Conservation (phyloP, 2,113 vertebrate species). For the Salvator merianae region DNA sequence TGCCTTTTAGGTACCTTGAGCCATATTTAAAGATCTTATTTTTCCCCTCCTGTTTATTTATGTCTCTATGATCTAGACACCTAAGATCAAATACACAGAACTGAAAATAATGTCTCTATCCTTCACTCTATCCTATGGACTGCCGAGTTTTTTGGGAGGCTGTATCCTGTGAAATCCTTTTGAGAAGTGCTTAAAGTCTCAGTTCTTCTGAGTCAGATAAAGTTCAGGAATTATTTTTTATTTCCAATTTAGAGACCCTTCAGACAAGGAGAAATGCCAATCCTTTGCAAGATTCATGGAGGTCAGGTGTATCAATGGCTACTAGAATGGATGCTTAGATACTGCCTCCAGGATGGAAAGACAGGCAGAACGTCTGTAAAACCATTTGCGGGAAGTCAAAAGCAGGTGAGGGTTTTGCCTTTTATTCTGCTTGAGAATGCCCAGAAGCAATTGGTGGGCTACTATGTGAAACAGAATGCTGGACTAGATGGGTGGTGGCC, state of each 20-base stretch:
- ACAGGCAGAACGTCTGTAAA: too few species aligned
- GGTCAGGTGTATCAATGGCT: too few species aligned
- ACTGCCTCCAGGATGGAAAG: too few species aligned
- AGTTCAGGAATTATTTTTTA: background rate
- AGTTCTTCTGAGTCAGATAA: background rate
- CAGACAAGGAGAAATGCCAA: too few species aligned
- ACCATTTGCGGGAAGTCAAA: too few species aligned
- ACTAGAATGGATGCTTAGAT: too few species aligned
- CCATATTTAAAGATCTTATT: constrained; percentile 8
- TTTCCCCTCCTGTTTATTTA: background rate
- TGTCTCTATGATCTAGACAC: constrained; percentile 3
- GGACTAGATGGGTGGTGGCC: too few species aligned
- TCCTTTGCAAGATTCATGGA: too few species aligned
- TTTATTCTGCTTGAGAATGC: too few species aligned
- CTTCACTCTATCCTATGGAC: background rate
- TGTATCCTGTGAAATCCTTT: background rate
- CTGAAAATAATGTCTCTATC: background rate
- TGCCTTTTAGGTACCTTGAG: constrained; percentile 11
- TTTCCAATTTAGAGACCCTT: background rate
- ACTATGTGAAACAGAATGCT: too few species aligned
- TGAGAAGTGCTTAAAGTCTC: background rate
- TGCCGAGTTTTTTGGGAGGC: background rate
- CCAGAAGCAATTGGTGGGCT: too few species aligned
- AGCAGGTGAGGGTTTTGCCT: too few species aligned
- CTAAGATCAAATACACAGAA: constrained; percentile 1